Evolutionary conservation across 1,140 invertebrate species (phyloP).

Genomic region (Orius insidiosus): DNA sequence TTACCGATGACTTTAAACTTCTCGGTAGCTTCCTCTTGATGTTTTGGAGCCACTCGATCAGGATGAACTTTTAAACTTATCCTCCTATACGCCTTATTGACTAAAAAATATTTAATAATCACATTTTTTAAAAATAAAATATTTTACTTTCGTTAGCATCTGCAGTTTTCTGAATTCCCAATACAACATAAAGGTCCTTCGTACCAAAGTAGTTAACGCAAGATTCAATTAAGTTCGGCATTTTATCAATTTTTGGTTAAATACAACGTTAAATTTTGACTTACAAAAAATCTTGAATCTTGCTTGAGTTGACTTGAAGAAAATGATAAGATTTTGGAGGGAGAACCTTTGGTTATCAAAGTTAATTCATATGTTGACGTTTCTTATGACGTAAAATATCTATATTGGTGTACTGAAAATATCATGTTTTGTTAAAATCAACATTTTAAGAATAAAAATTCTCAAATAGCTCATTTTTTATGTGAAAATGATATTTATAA

Average conservation of each 20-base stretch:
- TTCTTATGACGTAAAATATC: too few relatives aligned
- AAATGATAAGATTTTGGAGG: too few relatives aligned
- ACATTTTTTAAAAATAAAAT: background rate
- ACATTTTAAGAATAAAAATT: too few relatives aligned
- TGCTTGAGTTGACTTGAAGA: too few relatives aligned
- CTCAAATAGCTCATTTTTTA: too few relatives aligned
- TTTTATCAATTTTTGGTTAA: background rate
- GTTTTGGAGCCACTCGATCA: constrained; percentile 60
- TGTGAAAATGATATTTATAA: too few relatives aligned
- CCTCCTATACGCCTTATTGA: constrained; percentile 88
- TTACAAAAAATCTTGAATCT: too few relatives aligned
- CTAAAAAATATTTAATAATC: constrained; percentile 29
- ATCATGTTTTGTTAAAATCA: too few relatives aligned
- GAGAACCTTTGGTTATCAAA: too few relatives aligned
- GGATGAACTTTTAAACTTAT: constrained; percentile 79
- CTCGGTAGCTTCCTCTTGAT: constrained; percentile 68
- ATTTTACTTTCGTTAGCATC: constrained; percentile 46
- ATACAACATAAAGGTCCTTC: constrained; percentile 57
- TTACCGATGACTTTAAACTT: constrained; percentile 87
- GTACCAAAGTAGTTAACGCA: constrained; percentile 57
- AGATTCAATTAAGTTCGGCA: constrained; percentile 36
- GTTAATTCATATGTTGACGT: too few relatives aligned
- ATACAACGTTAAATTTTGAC: too few relatives aligned
- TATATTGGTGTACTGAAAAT: too few relatives aligned
- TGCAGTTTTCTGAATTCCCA: constrained; percentile 44